A percentile compares a stretch with the other conserved stretches of the same genome.
phyloP scores from a whole-genome alignment of 2,888 invertebrate species.

The Lissocephala sabroskyi region DNA sequence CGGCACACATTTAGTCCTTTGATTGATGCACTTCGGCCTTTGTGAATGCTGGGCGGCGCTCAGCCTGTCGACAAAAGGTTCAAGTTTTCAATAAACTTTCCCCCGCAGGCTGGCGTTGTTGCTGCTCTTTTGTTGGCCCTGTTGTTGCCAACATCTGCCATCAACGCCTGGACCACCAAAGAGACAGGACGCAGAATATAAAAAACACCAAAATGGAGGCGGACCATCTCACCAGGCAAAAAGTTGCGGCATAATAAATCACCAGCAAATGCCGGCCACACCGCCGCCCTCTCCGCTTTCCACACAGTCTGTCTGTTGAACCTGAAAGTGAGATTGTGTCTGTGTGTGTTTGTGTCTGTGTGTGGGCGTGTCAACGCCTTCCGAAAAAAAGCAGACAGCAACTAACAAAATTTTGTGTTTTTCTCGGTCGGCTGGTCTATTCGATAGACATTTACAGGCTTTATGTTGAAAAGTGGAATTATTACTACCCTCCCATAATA shows the following conservation, averaged over 20 bases:
- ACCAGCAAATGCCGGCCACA: conserved; percentile 39
- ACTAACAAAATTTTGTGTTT: background rate
- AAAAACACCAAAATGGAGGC: conserved; percentile 1
- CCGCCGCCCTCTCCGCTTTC: too few relatives aligned
- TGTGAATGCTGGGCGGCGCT: background rate
- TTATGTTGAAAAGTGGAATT: conserved; percentile 39
- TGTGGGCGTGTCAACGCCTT: background rate
- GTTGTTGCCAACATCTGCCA: too few relatives aligned
- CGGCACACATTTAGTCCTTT: conserved; percentile 25
- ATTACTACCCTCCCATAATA: too few relatives aligned
- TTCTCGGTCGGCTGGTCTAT: background rate
- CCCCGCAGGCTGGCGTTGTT: too few relatives aligned
- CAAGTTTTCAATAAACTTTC: conserved; percentile 4
- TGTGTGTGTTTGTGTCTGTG: background rate
- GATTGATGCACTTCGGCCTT: conserved; percentile 23
- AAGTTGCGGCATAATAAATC: conserved; percentile 54
- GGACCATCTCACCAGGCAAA: conserved; percentile 12
- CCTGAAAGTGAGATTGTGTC: conserved; percentile 12
- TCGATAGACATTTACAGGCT: background rate
- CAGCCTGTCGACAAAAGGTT: background rate
- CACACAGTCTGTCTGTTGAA: conserved; percentile 28
- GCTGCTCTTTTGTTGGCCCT: too few relatives aligned
- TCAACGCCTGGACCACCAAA: conserved; percentile 19
- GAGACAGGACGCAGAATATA: background rate
- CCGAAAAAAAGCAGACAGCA: background rate